Conservation (phyloP, 2,888 invertebrate genomes). For the Cantharis rustica region DNA sequence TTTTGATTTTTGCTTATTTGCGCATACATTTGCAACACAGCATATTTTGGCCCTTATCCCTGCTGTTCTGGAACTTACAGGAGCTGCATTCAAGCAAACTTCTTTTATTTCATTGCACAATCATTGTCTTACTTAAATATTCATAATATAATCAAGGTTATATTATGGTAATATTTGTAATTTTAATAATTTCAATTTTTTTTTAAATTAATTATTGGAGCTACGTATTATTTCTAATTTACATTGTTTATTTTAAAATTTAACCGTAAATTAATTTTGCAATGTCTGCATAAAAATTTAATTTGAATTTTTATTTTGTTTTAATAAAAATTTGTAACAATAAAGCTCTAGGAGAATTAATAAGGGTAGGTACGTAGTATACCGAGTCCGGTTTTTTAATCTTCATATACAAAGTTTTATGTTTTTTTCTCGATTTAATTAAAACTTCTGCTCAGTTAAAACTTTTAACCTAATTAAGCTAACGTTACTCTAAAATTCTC, state of each 20-base stretch:
- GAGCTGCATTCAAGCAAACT: too few relatives aligned
- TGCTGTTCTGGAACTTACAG: too few relatives aligned
- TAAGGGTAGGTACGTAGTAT: not conserved
- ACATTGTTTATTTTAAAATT: not conserved
- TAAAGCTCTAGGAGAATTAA: not conserved
- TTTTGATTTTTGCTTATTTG: too few relatives aligned
- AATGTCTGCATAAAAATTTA: not conserved
- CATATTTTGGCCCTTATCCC: too few relatives aligned
- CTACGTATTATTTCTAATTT: not conserved
- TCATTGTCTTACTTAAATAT: too few relatives aligned
- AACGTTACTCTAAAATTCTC: not conserved
- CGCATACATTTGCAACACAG: too few relatives aligned
- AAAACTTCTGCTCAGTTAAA: not conserved
- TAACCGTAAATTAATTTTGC: not conserved
- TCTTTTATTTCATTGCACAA: too few relatives aligned
- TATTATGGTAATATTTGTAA: too few relatives aligned
- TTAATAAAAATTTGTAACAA: not conserved
- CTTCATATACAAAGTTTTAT: not conserved
- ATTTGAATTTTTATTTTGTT: not conserved
- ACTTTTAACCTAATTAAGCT: constrained; percentile 2
- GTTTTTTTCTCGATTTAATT: constrained; percentile 2
- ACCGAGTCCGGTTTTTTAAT: constrained; percentile 3
- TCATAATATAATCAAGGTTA: too few relatives aligned
- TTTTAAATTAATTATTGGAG: not conserved
- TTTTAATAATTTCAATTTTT: too few relatives aligned